These are phyloP conservation scores for Phrynocephalus versicolor DNA, from an alignment of 2,113 vertebrate species.

Conservation along the genomic window DNA sequence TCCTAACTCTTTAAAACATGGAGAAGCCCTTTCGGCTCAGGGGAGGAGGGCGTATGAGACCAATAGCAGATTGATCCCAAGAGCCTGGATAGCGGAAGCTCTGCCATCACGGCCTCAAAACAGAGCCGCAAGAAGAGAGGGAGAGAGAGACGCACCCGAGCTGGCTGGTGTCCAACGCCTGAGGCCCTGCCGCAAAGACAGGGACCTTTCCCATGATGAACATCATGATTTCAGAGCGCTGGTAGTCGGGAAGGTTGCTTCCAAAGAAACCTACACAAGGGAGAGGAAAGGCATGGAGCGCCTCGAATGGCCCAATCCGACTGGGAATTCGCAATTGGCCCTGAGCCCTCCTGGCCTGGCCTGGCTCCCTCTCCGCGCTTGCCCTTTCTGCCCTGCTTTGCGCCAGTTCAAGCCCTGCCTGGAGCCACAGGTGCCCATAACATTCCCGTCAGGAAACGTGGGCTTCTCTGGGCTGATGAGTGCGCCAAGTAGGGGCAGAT, in stretches of 20 bases:
- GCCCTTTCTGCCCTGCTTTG: too few species aligned
- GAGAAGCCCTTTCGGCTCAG: too few species aligned
- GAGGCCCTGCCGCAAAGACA: slow-evolving; percentile 85
- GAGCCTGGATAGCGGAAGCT: not conserved
- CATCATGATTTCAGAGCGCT: slow-evolving; percentile 99
- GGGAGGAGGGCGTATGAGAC: too few species aligned
- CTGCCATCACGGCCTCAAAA: not conserved
- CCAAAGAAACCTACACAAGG: slow-evolving; percentile 89
- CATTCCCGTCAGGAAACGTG: too few species aligned
- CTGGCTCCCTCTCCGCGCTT: not conserved
- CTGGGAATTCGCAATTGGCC: not conserved
- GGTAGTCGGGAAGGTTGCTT: slow-evolving; percentile 97
- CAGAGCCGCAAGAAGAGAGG: not conserved
- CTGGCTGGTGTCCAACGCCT: slow-evolving; percentile 83
- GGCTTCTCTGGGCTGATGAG: too few species aligned
- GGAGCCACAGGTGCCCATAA: too few species aligned
- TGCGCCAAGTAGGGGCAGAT: too few species aligned
- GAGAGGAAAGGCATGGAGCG: not conserved
- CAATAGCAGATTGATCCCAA: too few species aligned
- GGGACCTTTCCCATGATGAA: slow-evolving; percentile 98
- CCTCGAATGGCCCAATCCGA: not conserved
- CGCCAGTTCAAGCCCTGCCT: too few species aligned
- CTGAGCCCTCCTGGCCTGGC: not conserved
- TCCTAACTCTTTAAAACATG: too few species aligned
- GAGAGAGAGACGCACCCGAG: slow-evolving; percentile 68